These are phyloP conservation scores for Opisthograptis luteolata DNA, from an alignment of 2,888 invertebrate genomes.

Conservation along the genomic window DNA sequence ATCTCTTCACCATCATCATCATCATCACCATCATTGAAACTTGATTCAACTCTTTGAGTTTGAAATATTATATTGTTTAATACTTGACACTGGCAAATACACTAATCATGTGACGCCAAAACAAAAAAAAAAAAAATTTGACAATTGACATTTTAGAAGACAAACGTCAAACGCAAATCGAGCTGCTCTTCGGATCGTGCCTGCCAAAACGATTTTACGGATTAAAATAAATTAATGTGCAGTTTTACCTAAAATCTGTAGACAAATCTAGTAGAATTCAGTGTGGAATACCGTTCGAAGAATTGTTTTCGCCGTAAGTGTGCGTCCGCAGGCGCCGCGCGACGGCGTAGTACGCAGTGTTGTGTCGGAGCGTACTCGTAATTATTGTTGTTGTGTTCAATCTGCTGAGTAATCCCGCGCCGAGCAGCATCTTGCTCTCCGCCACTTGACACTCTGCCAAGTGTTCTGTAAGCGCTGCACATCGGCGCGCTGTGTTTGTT, in stretches of 20 bases:
- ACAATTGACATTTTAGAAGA: background rate
- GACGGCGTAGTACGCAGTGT: background rate
- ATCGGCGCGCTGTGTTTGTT: conserved; percentile 4
- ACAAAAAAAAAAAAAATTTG: too few species aligned
- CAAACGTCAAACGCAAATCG: background rate
- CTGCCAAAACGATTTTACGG: background rate
- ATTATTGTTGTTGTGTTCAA: conserved; percentile 54
- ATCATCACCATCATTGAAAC: too few species aligned
- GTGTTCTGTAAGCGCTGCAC: conserved; percentile 21
- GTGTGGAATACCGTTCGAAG: background rate
- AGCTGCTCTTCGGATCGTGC: background rate
- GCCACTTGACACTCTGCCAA: conserved; percentile 46
- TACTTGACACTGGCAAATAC: too few species aligned
- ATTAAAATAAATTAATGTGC: background rate
- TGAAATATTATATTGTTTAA: background rate
- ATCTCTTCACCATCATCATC: too few species aligned
- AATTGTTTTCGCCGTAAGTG: conserved; percentile 6
- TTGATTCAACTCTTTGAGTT: too few species aligned
- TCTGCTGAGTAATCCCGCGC: conserved; percentile 59
- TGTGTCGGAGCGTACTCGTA: conserved; percentile 28
- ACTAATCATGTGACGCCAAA: too few species aligned
- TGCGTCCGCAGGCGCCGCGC: background rate
- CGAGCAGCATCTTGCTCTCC: conserved; percentile 31
- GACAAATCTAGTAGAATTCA: background rate
- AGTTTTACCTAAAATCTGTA: background rate